These are phyloP conservation scores for Arrhamphus sclerolepis DNA, from an alignment of 2,797 vertebrate species.

Conservation along the genomic window DNA sequence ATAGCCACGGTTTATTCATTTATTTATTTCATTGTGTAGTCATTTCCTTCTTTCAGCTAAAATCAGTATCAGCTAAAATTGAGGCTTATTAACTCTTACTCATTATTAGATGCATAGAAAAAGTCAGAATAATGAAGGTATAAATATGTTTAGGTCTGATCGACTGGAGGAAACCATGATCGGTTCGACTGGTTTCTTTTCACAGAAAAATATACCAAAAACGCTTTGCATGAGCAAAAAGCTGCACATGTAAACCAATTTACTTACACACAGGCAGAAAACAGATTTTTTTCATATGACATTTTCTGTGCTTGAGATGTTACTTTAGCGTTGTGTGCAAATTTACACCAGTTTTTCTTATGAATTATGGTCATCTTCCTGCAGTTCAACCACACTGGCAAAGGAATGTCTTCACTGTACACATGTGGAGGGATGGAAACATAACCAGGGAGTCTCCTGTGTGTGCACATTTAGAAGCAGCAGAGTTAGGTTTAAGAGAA, in stretches of 20 bases:
- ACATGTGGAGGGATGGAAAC: conserved; percentile 45
- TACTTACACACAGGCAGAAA: not conserved
- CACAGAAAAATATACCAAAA: not conserved
- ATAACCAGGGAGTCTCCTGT: conserved; percentile 65
- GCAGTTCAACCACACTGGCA: conserved; percentile 39
- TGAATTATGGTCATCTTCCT: conserved; percentile 25
- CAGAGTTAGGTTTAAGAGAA: conserved; percentile 62
- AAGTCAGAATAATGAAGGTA: not conserved
- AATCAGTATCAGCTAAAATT: too few species aligned
- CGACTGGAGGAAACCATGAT: too few species aligned
- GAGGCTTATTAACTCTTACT: not conserved
- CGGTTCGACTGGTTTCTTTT: not conserved
- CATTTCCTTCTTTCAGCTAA: too few species aligned
- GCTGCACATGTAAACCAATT: conserved; percentile 10
- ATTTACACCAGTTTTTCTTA: not conserved
- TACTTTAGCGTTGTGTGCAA: not conserved
- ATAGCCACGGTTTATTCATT: too few species aligned
- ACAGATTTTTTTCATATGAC: conserved; percentile 41
- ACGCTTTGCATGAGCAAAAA: too few species aligned
- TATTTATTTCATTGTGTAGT: too few species aligned
- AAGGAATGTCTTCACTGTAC: conserved; percentile 28
- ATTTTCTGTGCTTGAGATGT: conserved; percentile 17
- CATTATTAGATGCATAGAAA: not conserved
- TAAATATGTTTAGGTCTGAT: not conserved
- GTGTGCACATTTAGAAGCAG: conserved; percentile 49